A percentile compares a stretch with the other conserved stretches of the same genome.
Conservation (phyloP, 2,888 invertebrate genomes). For the Nowickia ferox region DNA sequence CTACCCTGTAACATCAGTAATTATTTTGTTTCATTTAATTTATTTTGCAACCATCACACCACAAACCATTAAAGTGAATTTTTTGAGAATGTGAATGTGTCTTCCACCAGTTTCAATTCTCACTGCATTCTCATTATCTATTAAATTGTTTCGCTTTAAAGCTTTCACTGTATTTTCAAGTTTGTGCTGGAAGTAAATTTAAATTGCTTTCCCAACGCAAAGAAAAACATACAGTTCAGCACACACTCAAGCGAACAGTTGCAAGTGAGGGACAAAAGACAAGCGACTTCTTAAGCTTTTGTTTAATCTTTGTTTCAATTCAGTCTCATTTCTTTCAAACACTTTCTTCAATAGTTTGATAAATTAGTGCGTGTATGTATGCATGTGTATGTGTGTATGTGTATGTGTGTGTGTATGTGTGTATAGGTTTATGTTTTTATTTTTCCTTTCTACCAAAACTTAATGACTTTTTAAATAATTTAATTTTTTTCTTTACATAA, state of each 20-base stretch:
- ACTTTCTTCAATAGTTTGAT: constrained; percentile 61
- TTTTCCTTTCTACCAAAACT: constrained; percentile 57
- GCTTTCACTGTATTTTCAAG: constrained; percentile 59
- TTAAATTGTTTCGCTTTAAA: constrained; percentile 73
- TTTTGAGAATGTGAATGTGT: constrained; percentile 41
- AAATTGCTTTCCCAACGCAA: constrained; percentile 41
- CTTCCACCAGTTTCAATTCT: constrained; percentile 29
- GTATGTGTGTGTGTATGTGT: constrained; percentile 36
- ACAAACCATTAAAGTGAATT: constrained; percentile 1
- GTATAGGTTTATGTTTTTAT: constrained; percentile 23
- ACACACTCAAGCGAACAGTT: constrained; percentile 8
- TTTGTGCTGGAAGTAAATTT: constrained; percentile 13
- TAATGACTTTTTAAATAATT: constrained; percentile 70
- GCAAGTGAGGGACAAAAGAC: not conserved
- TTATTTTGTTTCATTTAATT: constrained; percentile 31
- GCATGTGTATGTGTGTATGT: too few relatives aligned
- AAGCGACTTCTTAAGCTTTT: constrained; percentile 61
- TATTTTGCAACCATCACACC: not conserved
- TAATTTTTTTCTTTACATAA: constrained; percentile 61
- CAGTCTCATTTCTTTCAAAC: constrained; percentile 68
- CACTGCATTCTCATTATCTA: constrained; percentile 10
- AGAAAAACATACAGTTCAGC: constrained; percentile 12
- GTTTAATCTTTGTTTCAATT: constrained; percentile 47
- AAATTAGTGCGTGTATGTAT: not conserved
- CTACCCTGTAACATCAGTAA: not conserved